Conservation (phyloP, 2,797 vertebrate genomes). For the Coregonus sp. region DNA sequence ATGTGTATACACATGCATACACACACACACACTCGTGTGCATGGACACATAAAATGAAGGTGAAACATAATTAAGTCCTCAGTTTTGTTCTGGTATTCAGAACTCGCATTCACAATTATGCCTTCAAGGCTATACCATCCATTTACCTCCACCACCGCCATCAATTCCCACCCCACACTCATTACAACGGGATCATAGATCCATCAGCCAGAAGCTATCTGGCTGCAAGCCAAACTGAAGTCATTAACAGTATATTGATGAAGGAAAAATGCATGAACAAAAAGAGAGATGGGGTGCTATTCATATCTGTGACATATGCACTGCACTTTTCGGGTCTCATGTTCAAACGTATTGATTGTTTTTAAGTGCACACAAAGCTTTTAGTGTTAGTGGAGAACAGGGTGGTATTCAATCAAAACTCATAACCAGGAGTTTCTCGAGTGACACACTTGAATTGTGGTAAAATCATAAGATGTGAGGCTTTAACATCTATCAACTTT, state of each 20-base stretch:
- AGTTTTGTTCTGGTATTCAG: not conserved
- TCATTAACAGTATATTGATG: constrained; percentile 38
- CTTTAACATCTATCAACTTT: not conserved
- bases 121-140: constrained; percentile 2
- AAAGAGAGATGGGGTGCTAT: constrained; percentile 4
- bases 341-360: constrained; percentile 49
- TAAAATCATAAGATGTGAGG: not conserved
- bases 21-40: too few species aligned
- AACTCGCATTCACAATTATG: not conserved
- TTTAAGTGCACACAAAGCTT: constrained; percentile 37
- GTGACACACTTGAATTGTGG: not conserved
- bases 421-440: not conserved
- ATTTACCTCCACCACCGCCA: not conserved
- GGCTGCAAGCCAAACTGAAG: constrained; percentile 35
- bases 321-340: constrained; percentile 32
- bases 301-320: constrained; percentile 27
- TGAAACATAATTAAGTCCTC: too few species aligned
- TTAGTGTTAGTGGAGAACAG: constrained; percentile 37
- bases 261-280: constrained; percentile 23
- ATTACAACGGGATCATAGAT: constrained; percentile 25
- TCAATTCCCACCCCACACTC: constrained; percentile 5
- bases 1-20: too few species aligned
- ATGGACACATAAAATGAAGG: too few species aligned
- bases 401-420: constrained; percentile 24
- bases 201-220: constrained; percentile 23